Base-by-base conservation (phyloP, 2,113 vertebrate genomes). In the Notothenia coriiceps region DNA sequence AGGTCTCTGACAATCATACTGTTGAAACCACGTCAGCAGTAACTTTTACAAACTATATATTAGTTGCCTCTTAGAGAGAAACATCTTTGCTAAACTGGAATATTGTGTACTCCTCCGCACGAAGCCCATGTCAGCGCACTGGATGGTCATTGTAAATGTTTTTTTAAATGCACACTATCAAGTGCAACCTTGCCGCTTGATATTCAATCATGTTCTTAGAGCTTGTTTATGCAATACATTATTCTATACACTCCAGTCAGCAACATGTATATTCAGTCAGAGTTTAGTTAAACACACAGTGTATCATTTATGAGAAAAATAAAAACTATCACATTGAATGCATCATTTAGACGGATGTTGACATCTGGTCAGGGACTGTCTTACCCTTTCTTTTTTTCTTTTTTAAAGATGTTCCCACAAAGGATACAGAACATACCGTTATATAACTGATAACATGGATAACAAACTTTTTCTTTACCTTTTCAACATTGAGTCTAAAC, bases 61-160 rank as follows among this genome's bases (percentile, higher is more conserved):
- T 35, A 35, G 35, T 47, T 54, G 47, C 40, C 40, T 51, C 5
- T 62, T 78, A 20, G 46, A 44, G n/a, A 52, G 40, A 3, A 17
- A 10, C 51, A 55, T 69, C n/a, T 10, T 56, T 78, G 70, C 43
- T 22, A 68, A 57, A 47, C 55, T 1, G 49, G 52, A 25, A 66
- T n/a, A 35, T 33, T 85, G 70, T 78, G 6, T 44, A 78, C 74
- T 59, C 83, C 83, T 54, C 79, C 55, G 9, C 76, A 77, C 46
- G 64, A 66, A 78, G 74, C 82, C 74, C 64, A 70, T 46, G 2
- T 74, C 33, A 29, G 29, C 29, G 29, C 47, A 14, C 50, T 20
- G 60, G 14, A 56, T 72, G 73, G 83, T 69, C 80, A 44, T 61
- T 2, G 13, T 50, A 79, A 82, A 77, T 59, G 56, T 29, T 65